Conservation (phyloP, 2,888 invertebrate species). For the Aspidapion aeneum region DNA sequence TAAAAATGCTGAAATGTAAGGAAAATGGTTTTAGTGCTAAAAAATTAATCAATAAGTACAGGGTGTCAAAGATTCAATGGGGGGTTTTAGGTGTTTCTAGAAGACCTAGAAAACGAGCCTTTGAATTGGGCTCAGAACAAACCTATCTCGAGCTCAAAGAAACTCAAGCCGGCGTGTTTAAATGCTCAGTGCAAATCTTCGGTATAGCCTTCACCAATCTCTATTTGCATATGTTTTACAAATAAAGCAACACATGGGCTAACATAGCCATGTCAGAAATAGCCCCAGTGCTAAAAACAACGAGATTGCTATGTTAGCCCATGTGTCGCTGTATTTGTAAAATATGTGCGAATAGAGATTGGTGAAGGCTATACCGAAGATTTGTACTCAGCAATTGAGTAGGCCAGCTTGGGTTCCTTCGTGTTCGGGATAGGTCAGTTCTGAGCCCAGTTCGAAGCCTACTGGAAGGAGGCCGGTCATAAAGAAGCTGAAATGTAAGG, state of each 20-base stretch:
- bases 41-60: too few relatives aligned
- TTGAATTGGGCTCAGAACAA: too few relatives aligned
- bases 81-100: too few relatives aligned
- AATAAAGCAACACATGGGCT: too few relatives aligned
- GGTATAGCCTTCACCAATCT: too few relatives aligned
- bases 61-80: too few relatives aligned
- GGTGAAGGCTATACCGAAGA: conserved; percentile 80
- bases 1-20: conserved; percentile 93
- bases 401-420: conserved; percentile 97
- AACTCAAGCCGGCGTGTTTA: too few relatives aligned
- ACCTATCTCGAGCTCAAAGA: too few relatives aligned
- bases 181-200: too few relatives aligned
- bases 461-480: conserved; percentile 99
- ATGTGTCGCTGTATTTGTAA: conserved; percentile 63
- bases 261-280: conserved; percentile 74
- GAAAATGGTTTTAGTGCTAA: too few relatives aligned
- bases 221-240: too few relatives aligned
- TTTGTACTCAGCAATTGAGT: conserved; percentile 85
- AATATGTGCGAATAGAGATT: conserved; percentile 69
- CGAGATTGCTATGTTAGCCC: conserved; percentile 80
- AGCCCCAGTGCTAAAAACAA: conserved; percentile 74
- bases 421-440: conserved; percentile 95
- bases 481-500: conserved; percentile 90
- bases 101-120: too few relatives aligned
- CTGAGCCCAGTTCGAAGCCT: conserved; percentile 97